Percentiles rank a stretch among this genome's conserved stretches.
Evolutionary conservation across 2,888 invertebrate species (phyloP).

Genomic region (Chymomyza caudatula): DNA sequence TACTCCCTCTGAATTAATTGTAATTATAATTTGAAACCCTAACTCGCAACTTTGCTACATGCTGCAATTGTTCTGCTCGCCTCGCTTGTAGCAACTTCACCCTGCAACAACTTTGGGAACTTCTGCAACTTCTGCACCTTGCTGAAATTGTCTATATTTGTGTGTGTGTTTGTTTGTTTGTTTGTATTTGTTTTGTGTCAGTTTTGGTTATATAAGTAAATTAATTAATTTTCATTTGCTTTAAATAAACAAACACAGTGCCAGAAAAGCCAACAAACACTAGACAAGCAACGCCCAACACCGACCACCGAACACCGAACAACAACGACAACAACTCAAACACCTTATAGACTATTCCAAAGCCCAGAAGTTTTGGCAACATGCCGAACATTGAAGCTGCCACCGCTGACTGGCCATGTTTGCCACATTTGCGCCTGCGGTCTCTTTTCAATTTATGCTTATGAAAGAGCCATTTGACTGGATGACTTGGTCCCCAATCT

Average conservation of each 20-base stretch:
- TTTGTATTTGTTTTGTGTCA: conserved; percentile 58
- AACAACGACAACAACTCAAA: conserved; percentile 7
- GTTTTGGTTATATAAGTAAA: conserved; percentile 71
- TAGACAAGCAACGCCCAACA: no score
- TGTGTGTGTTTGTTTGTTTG: neutral
- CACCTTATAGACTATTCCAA: neutral
- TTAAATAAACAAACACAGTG: conserved; percentile 67
- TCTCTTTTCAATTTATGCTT: neutral
- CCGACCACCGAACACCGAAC: conserved; percentile 18
- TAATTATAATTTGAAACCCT: neutral
- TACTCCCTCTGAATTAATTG: neutral
- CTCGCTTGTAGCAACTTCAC: neutral
- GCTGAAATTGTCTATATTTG: neutral
- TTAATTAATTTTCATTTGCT: conserved; percentile 68
- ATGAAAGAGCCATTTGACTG: neutral
- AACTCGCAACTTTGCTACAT: neutral
- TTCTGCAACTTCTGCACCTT: neutral
- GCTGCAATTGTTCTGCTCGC: neutral
- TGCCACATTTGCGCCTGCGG: neutral
- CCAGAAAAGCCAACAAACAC: conserved; percentile 38
- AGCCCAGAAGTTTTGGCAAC: neutral
- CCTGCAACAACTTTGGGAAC: no score
- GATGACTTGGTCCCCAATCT: neutral
- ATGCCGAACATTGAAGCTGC: neutral
- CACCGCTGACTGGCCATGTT: neutral